phyloP scores from a whole-genome alignment of 2,888 invertebrate species.

The Thera britannica region DNA sequence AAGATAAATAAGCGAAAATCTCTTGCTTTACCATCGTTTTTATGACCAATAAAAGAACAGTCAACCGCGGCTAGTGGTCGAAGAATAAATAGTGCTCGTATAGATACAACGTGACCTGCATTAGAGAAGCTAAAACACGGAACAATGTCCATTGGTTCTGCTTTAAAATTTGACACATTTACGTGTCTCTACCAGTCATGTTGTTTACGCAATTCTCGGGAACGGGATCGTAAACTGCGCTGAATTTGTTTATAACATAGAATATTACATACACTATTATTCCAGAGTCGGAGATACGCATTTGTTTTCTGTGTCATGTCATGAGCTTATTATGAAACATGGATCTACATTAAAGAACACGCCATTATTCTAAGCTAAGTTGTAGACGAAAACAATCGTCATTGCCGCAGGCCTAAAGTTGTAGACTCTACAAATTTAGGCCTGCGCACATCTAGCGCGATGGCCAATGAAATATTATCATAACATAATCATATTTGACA shows the following conservation, averaged over 20 bases:
- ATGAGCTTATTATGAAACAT: constrained; percentile 34
- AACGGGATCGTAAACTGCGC: constrained; percentile 57
- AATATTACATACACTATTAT: constrained; percentile 32
- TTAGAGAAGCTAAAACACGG: constrained; percentile 65
- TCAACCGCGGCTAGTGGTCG: constrained; percentile 73
- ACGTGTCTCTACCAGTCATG: constrained; percentile 45
- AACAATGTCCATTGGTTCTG: constrained; percentile 64
- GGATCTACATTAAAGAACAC: constrained; percentile 31
- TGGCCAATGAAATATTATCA: too few relatives aligned
- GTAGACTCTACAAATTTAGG: too few relatives aligned
- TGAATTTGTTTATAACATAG: constrained; percentile 25
- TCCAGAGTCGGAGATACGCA: constrained; percentile 33
- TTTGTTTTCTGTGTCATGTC: constrained; percentile 39
- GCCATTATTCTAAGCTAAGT: constrained; percentile 42
- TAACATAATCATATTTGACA: too few relatives aligned
- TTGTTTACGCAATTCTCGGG: constrained; percentile 46
- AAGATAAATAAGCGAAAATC: constrained; percentile 79
- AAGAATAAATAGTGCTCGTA: constrained; percentile 69
- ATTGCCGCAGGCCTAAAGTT: too few relatives aligned
- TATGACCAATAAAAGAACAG: constrained; percentile 83
- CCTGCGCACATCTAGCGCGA: too few relatives aligned
- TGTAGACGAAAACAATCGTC: too few relatives aligned
- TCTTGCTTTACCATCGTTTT: constrained; percentile 71
- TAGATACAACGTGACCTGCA: constrained; percentile 62
- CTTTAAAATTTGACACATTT: constrained; percentile 65